A percentile compares a stretch with the other conserved stretches of the same genome.
Evolutionary conservation across 2,888 invertebrate genomes (phyloP).

Genomic region (Schizaphis graminum): DNA sequence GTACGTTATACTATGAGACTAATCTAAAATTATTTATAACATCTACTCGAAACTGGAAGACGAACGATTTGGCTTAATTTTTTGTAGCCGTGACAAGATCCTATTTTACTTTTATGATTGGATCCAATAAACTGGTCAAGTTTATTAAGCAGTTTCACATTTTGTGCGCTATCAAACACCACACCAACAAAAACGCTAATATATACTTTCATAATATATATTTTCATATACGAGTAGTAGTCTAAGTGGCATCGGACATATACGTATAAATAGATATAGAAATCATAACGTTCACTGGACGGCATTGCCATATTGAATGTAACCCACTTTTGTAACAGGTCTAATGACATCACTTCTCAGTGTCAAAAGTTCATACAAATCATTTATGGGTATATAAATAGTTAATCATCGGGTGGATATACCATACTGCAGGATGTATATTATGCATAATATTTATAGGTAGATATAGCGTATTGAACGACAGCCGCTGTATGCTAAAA

Average conservation of each 20-base stretch:
- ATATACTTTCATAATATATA: not conserved
- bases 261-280: not conserved
- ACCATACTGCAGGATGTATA: not conserved
- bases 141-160: not conserved
- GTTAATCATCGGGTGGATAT: not conserved
- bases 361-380: not conserved
- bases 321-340: not conserved
- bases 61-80: not conserved
- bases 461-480: not conserved
- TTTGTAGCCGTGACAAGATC: not conserved
- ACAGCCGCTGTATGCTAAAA: not conserved
- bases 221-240: not conserved
- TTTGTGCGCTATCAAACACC: not conserved
- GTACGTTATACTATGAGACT: not conserved
- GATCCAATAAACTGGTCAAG: not conserved
- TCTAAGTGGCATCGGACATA: not conserved
- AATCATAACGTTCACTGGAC: not conserved
- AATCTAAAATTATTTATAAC: not conserved
- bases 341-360: not conserved
- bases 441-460: not conserved
- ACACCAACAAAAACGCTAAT: not conserved
- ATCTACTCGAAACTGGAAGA: not conserved
- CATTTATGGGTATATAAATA: not conserved
- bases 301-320: not conserved
- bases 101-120: not conserved